Percentiles rank a stretch among this genome's conserved stretches.
phyloP scores from a whole-genome alignment of 2,113 vertebrate genomes.

The Pterocles gutturalis region DNA sequence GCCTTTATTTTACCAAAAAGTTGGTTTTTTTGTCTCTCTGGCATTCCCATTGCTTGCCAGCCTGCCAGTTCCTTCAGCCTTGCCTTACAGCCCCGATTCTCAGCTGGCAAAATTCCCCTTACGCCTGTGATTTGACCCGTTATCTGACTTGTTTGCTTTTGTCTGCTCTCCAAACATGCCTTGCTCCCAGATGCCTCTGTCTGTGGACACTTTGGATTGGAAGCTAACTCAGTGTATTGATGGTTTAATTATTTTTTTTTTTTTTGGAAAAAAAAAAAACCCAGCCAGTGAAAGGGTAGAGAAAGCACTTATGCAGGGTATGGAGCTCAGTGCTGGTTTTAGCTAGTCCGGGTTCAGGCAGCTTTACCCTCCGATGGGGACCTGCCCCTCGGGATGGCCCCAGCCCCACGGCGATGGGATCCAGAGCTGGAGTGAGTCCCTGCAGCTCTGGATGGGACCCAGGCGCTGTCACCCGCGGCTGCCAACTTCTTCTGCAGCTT shows the following conservation, averaged over 20 bases:
- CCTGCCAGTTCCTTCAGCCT: neutral
- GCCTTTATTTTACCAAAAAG: neutral
- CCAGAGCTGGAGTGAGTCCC: neutral
- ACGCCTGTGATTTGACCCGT: neutral
- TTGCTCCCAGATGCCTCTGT: neutral
- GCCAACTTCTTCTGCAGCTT: neutral
- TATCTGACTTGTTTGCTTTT: neutral
- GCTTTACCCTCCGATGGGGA: neutral
- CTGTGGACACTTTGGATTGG: neutral
- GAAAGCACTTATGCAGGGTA: neutral
- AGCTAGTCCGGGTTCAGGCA: accelerated
- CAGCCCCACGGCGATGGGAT: accelerated
- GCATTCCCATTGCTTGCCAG: neutral
- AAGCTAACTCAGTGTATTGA: accelerated
- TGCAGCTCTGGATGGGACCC: neutral
- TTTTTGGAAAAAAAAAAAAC: accelerated
- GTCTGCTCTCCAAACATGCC: neutral
- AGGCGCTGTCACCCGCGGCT: neutral
- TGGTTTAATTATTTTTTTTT: neutral
- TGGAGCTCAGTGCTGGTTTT: accelerated
- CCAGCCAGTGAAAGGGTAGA: neutral
- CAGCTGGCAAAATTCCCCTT: neutral
- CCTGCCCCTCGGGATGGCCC: neutral
- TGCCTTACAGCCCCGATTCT: neutral
- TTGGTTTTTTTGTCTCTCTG: neutral